A percentile compares a stretch with the other conserved stretches of the same genome.
phyloP scores from a whole-genome alignment of 1,140 invertebrate species.

The Drosophila jambulina region DNA sequence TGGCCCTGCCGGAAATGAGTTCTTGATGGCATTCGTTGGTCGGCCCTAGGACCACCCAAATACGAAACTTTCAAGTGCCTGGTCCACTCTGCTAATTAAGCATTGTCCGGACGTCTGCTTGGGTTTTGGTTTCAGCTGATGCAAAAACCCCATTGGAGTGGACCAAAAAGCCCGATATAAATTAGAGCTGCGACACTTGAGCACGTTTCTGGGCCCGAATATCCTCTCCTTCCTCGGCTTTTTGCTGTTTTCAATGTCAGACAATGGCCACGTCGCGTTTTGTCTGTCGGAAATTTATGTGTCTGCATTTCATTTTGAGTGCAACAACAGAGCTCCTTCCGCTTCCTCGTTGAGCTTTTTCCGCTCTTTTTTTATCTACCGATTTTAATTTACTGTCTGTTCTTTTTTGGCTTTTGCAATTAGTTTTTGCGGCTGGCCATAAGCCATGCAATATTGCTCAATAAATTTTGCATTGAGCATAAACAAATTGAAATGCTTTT shows the following conservation, averaged over 20 bases:
- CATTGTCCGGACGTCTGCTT: conserved; percentile 33
- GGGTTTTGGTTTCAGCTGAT: conserved; percentile 28
- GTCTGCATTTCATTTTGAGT: conserved; percentile 69
- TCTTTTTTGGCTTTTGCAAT: conserved; percentile 37
- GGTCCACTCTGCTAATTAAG: conserved; percentile 59
- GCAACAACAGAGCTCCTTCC: conserved; percentile 27
- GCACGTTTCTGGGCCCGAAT: conserved; percentile 4
- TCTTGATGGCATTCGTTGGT: conserved; percentile 60
- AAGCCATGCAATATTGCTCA: conserved; percentile 58
- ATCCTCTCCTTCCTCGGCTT: conserved; percentile 27
- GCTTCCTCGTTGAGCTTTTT: conserved; percentile 7
- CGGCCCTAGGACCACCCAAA: conserved; percentile 44
- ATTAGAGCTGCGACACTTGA: conserved; percentile 49
- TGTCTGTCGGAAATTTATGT: conserved; percentile 77
- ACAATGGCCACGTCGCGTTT: conserved; percentile 48
- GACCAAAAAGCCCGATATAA: conserved; percentile 39
- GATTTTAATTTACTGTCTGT: conserved; percentile 33
- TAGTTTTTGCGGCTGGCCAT: conserved; percentile 35
- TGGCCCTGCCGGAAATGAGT: conserved; percentile 66
- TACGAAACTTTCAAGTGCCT: conserved; percentile 49
- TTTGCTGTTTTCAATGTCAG: conserved; percentile 74
- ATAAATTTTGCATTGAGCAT: conserved; percentile 64
- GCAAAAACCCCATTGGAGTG: conserved; percentile 39
- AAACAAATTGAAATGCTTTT: conserved; percentile 48
- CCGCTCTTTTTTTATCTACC: conserved; percentile 2